Base-by-base conservation (phyloP, 1,140 invertebrate species). In the Drosophila ambigua region DNA sequence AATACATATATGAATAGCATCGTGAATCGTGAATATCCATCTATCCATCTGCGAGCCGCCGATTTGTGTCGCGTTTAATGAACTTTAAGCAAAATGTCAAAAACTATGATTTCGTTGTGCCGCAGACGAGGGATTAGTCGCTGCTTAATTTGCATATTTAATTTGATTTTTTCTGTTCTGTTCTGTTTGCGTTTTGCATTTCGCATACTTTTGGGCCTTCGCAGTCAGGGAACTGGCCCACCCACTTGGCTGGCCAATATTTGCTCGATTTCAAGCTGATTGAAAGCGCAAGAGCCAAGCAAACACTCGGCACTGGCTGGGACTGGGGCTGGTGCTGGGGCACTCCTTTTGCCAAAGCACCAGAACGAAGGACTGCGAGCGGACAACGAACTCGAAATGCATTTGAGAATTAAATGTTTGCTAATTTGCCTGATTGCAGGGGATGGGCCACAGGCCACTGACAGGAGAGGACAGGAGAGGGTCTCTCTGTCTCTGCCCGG, bases 241-340 rank as follows among this genome's bases (percentile, higher is more conserved):
- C 66, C 66, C 66, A 68, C 66, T 69, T 44, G 66, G 58, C 31
- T 11, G 9, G 66, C 52, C 64, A 71, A 71, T 71, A 71, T 69
- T 71, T 81, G 73, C 53, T 71, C 81, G 79, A 88, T 88, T 88
- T 88, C 68, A 88, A 63, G 83, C 83, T 79, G 84, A 79, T 77
- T 88, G 23, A 35, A n/a, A 11, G 20, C 51, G 16, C 45, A 41
- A 69, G 52, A 62, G 45, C 51, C 62, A 5, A 11, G 74, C 74
- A 52, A 71, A 77, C 8, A 71, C 23, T 15, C 20, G n/a, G n/a
- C 20, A 2, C 20, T 45, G 39, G 52, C 24, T n/a, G 49, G 9
- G 49, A 49, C 53, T 20, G 20, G 0, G 20, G 20, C 20, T 20
- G 20, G 20, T 1, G 20, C 20, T 16, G 48, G 71, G 49, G 54